Base-by-base conservation (phyloP, 2,113 vertebrate genomes). In the Atherinomorus stipes region DNA sequence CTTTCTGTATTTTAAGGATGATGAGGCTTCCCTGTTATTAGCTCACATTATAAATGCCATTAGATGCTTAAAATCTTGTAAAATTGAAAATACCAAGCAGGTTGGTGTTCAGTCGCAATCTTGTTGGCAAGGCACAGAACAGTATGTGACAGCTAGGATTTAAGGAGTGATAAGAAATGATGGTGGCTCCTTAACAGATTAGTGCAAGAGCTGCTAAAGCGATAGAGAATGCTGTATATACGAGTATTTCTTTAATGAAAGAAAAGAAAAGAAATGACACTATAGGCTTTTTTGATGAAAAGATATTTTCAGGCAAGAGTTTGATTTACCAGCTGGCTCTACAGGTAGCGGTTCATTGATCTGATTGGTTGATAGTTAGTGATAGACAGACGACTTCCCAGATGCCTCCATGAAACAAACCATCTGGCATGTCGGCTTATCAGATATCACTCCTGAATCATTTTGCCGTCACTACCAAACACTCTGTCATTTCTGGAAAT, bases 401-500 rank as follows among this genome's bases (percentile, higher is more conserved):
- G 51, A 28, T 13, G 37, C 18, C 18, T 45, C 22, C 1, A 37
- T 44, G 19, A 25, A 45, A 34, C 47, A 23, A 45, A 25, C 40
- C 52, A 11, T 54, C 52, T 42, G 50, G 13, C 28, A 22, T 16
- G 63, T 47, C 57, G 15, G 64, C 25, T 42, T 53, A 1, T 54
- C 58, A 34, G 66, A 59, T 58, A 60, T 71, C 47, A 15, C 7
- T 47, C 52, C 5, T 31, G 63, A 76, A 67, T 64, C 62, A 56
- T 58, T 72, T 64, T 18, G 23, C 64, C 52, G 71, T 77, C 76
- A 34, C 58, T 31, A 4, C 16, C 19, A 52, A 64, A 52, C 57
- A 44, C 37, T 22, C 45, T 71, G 73, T 74, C 69, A 45, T 67
- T 65, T 25, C 61, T 18, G 54, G 19, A 78, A 78, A 86, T 80